A percentile compares a stretch with the other conserved stretches of the same genome.
Conservation (phyloP, 1,140 invertebrate genomes). For the Heliconius melpomene region DNA sequence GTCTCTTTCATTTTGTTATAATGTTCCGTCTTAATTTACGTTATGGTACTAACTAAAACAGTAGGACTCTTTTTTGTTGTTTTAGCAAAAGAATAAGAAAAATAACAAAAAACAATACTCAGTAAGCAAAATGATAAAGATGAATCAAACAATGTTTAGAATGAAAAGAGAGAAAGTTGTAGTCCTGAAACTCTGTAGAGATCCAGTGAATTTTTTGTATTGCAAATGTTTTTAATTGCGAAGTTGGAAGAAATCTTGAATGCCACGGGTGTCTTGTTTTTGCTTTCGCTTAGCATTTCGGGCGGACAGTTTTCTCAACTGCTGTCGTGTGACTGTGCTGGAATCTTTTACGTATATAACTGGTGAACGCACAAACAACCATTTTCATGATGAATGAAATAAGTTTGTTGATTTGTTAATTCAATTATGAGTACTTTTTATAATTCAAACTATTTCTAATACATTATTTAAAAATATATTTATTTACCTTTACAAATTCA, state of each 20-base stretch:
- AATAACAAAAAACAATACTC: conserved; percentile 13
- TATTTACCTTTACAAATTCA: too few species aligned
- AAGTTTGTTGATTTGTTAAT: not conserved
- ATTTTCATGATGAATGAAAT: not conserved
- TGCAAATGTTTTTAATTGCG: conserved; percentile 25
- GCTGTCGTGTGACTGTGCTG: not conserved
- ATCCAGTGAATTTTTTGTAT: conserved; percentile 24
- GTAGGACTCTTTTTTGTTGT: too few species aligned
- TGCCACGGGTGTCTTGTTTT: not conserved
- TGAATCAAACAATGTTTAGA: conserved; percentile 29
- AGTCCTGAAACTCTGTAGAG: conserved; percentile 19
- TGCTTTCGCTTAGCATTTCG: not conserved
- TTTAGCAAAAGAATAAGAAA: not conserved
- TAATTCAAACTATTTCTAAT: too few species aligned
- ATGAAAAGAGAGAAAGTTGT: conserved; percentile 11
- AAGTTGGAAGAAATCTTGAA: conserved; percentile 25
- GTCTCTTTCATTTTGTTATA: too few species aligned
- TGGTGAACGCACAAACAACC: not conserved
- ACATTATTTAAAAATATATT: too few species aligned
- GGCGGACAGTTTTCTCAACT: not conserved
- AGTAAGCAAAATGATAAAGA: not conserved
- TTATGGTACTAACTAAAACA: too few species aligned
- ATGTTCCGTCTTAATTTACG: not conserved
- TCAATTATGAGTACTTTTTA: too few species aligned
- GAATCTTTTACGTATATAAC: not conserved